Base-by-base conservation (phyloP, 2,113 vertebrate genomes). In the Marmota flaviventris region DNA sequence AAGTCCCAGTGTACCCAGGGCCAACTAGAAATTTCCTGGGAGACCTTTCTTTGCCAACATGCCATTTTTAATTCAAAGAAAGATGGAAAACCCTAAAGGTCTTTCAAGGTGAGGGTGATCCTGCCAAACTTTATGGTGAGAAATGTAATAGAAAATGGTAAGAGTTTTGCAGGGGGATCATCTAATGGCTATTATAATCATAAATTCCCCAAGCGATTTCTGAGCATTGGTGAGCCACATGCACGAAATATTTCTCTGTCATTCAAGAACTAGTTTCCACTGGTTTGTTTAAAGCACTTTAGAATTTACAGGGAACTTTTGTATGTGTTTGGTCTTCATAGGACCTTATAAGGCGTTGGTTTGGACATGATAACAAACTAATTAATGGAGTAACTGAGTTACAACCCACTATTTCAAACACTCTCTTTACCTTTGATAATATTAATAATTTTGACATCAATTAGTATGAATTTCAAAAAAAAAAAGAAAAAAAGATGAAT, bases 201-300 rank as follows among this genome's bases (percentile, higher is more conserved):
- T 34, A 56, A 12, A 75, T 39, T n/a, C 67, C 42, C 45, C 32
- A 63, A 53, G 61, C 70, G 13, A 75, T 39, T 76, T 27, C 11
- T 20, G 4, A 63, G 25, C 29, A 22, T 32, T 29, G 53, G 65
- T 77, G 63, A 67, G 12, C 4, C 65, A 16, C 37, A 70, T 89
- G 20, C 3, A 29, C 6, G 45, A 53, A 58, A n/a, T 37, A 69
- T 34, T 78, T 63, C 22, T 76, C 29, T 73, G 6, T 32, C 92
- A 75, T 86, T 63, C 58, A 45, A 45, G 32, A 85, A 70, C 27
- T 79, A 24, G 17, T 56, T 95, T 78, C 48, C 45, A 45, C 22
- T 89, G 45, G 63, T n/a, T 70, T 53, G 89, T 92, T 69, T 27
- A 39, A 91, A 93, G 79, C 32, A 79, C 58, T 87, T 78, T 69